Conservation (phyloP, 2,797 vertebrate genomes). For the Coilia nasus region DNA sequence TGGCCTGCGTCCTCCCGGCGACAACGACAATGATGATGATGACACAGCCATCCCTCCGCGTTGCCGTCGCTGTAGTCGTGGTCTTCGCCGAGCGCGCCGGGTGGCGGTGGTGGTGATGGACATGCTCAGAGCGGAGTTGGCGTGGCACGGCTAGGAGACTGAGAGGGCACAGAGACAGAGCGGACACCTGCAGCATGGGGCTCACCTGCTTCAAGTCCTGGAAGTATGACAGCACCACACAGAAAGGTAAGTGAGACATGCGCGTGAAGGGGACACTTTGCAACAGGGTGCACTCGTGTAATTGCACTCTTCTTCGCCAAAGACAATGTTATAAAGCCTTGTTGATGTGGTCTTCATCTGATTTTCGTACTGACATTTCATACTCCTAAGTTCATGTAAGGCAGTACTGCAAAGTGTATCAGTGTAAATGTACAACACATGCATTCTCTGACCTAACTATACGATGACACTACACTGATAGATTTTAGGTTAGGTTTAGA, state of each 20-base stretch:
- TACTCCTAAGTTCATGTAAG: background rate
- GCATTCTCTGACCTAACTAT: background rate
- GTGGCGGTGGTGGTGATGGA: background rate
- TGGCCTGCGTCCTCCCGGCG: constrained; percentile 26
- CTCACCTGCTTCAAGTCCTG: constrained; percentile 84
- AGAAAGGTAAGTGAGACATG: constrained; percentile 71
- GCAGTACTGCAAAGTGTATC: background rate
- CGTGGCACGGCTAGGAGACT: constrained; percentile 35
- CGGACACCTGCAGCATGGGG: constrained; percentile 73
- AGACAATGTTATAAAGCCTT: background rate
- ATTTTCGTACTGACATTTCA: too few relatives aligned
- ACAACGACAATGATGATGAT: background rate
- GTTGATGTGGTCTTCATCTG: background rate
- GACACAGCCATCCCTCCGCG: background rate
- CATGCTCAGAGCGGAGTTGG: background rate
- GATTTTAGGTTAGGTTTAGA: background rate
- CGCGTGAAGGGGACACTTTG: background rate
- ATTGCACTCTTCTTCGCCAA: background rate
- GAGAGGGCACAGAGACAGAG: constrained; percentile 55
- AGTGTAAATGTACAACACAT: background rate
- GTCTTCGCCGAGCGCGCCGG: background rate
- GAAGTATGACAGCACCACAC: constrained; percentile 75
- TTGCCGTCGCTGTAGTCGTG: too few relatives aligned
- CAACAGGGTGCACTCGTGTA: background rate
- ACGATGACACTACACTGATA: background rate